phyloP scores from a whole-genome alignment of 2,888 invertebrate genomes.

The Metellina segmentata region DNA sequence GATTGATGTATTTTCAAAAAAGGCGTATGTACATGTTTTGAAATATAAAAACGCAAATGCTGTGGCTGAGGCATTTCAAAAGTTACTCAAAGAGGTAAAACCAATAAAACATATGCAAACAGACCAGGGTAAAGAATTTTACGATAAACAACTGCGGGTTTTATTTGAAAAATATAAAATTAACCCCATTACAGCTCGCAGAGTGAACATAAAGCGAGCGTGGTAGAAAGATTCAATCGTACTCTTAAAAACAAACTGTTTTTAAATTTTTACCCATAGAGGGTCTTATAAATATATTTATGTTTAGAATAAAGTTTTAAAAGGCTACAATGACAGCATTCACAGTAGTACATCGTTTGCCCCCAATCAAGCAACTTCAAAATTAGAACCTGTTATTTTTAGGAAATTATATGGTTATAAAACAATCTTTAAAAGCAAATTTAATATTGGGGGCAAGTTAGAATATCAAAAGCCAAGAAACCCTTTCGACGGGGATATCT shows the following conservation, averaged over 20 bases:
- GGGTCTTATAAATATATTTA: conserved; percentile 53
- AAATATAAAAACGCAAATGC: conserved; percentile 17
- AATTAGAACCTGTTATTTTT: no score
- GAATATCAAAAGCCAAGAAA: no score
- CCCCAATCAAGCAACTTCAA: no score
- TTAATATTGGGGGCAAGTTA: no score
- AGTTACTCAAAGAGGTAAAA: conserved; percentile 1
- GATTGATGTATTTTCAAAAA: conserved; percentile 32
- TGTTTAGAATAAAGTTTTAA: conserved; percentile 34
- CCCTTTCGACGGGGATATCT: no score
- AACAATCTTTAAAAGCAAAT: no score
- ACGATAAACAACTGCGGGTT: no score
- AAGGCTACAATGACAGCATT: conserved; percentile 63
- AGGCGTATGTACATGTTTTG: background rate
- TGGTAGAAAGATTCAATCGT: no score
- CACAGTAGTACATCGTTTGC: conserved; percentile 39
- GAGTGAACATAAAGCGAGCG: no score
- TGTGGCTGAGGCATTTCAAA: background rate
- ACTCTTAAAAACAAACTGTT: conserved; percentile 78
- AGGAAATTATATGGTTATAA: no score
- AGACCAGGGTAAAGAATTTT: conserved; percentile 8
- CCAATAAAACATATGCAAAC: conserved; percentile 12
- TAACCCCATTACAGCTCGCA: conserved; percentile 33
- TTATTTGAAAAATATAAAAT: no score
- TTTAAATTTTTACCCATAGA: conserved; percentile 54